Evolutionary conservation across 2,888 invertebrate species (phyloP).

Genomic region (Heteropelma amictum): DNA sequence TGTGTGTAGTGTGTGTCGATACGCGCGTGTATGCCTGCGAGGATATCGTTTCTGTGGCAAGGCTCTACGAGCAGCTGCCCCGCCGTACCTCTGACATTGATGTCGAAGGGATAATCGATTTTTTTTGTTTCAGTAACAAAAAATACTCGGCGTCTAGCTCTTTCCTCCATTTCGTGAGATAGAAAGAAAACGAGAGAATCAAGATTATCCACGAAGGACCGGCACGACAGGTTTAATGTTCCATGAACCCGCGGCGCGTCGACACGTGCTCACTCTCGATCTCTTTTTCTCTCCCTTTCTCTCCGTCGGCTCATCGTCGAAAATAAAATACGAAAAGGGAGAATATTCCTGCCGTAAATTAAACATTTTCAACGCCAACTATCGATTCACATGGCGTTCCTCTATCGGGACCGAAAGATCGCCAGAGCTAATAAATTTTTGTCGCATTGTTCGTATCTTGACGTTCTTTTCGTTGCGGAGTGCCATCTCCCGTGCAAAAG

Average conservation of each 20-base stretch:
- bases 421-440: slow-evolving; percentile 12
- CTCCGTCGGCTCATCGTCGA: too few relatives aligned
- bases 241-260: slow-evolving; percentile 17
- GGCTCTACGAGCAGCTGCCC: slow-evolving; percentile 52
- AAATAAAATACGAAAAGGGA: not conserved
- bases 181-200: not conserved
- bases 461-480: slow-evolving; percentile 8
- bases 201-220: slow-evolving; percentile 18
- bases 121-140: not conserved
- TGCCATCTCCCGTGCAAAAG: not conserved
- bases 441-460: slow-evolving; percentile 20
- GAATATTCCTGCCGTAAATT: not conserved
- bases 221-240: slow-evolving; percentile 23
- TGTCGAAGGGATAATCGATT: slow-evolving; percentile 8
- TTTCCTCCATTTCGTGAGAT: not conserved
- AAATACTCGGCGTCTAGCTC: not conserved
- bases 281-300: too few relatives aligned
- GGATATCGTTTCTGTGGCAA: too few relatives aligned
- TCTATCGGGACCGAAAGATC: not conserved
- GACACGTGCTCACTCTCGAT: slow-evolving; percentile 47
- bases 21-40: too few relatives aligned
- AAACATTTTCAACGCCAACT: not conserved
- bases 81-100: not conserved
- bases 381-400: not conserved
- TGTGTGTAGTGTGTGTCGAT: not conserved